Base-by-base conservation (phyloP, 2,888 invertebrate genomes). In the Ditylenchus weischeri region DNA sequence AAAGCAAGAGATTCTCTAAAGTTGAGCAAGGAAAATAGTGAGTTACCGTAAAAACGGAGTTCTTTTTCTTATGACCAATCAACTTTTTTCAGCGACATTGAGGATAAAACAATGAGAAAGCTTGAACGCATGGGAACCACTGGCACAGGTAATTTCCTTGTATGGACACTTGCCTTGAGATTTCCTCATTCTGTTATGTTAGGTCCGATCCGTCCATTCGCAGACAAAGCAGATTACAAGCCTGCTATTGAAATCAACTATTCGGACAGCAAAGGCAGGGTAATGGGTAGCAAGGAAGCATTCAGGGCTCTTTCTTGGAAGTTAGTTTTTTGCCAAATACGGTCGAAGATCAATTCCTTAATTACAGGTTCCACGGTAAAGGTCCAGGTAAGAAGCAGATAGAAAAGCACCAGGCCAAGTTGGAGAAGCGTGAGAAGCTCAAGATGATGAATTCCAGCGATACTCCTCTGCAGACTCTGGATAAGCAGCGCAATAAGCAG, bases 311-410 rank as follows among this genome's bases (percentile, higher is more conserved):
- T 87, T 19, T 85, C 85, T 80, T 79, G 78, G 74, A 82, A 82
- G 78, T 79, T 49, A 64, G 74, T 75, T 35, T 43, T 63, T 62
- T n/a, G 35, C 18, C 2, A 7, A 50, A 18, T 3, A 61, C 6
- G 18, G 18, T 19, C 6, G 21, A 6, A 50, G 21, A 6, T 21
- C 18, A 19, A 50, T 50, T 36, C n/a, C 38, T 5, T n/a, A 3
- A 4, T 49, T 96, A 95, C 85, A 93, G 95, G 86, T 98, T 98
- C 87, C 98, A 98, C 86, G 98, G 98, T 64, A 96, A 98, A 86
- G 94, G 94, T 1, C 94, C 96, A 23, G 96, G 98, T 65, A 98
- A 98, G 85, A 95, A 93, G 86, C 98, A 98, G 86, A 88, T 88
- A 78, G 96, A 98, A 85, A 98, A 98, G 84, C 88, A 95, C 74